Percentiles rank a stretch among this genome's conserved stretches.
Evolutionary conservation across 2,888 invertebrate genomes (phyloP).

Genomic region (Scaptomyza parva): DNA sequence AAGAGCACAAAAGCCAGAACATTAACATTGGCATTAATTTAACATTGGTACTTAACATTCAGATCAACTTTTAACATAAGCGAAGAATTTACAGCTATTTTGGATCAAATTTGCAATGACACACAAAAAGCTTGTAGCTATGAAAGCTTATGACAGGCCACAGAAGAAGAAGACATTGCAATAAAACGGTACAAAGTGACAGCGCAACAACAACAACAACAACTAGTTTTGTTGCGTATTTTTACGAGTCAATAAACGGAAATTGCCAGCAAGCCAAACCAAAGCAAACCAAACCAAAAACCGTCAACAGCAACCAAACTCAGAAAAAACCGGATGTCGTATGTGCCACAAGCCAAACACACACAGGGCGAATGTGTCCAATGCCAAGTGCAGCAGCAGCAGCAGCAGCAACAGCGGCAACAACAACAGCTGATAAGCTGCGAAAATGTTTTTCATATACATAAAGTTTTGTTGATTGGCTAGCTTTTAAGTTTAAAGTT

Average conservation of each 20-base stretch:
- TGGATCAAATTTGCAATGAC: slow-evolving; percentile 4
- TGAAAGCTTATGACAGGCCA: slow-evolving; percentile 5
- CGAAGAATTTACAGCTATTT: neutral
- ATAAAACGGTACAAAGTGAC: slow-evolving; percentile 30
- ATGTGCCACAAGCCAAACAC: slow-evolving; percentile 69
- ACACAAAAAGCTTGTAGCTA: slow-evolving; percentile 37
- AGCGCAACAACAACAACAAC: slow-evolving; percentile 27
- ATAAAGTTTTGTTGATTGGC: slow-evolving; percentile 34
- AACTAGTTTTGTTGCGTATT: slow-evolving; percentile 52
- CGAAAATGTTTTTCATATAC: slow-evolving; percentile 37
- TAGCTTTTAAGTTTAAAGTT: slow-evolving; percentile 31
- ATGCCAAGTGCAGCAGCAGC: slow-evolving; percentile 71
- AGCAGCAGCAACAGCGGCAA: slow-evolving; percentile 32
- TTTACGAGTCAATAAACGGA: slow-evolving; percentile 71
- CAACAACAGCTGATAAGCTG: slow-evolving; percentile 34
- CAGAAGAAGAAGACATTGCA: slow-evolving; percentile 42
- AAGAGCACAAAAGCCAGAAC: neutral
- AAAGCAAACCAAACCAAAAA: slow-evolving; percentile 35
- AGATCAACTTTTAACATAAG: neutral
- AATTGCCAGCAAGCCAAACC: slow-evolving; percentile 50
- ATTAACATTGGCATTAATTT: neutral
- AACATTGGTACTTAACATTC: neutral
- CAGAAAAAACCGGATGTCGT: slow-evolving; percentile 69
- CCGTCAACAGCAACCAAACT: slow-evolving; percentile 23
- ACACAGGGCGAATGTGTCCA: slow-evolving; percentile 37